A percentile compares a stretch with the other conserved stretches of the same genome.
phyloP scores from a whole-genome alignment of 2,113 vertebrate species.

The Labeo catla region DNA sequence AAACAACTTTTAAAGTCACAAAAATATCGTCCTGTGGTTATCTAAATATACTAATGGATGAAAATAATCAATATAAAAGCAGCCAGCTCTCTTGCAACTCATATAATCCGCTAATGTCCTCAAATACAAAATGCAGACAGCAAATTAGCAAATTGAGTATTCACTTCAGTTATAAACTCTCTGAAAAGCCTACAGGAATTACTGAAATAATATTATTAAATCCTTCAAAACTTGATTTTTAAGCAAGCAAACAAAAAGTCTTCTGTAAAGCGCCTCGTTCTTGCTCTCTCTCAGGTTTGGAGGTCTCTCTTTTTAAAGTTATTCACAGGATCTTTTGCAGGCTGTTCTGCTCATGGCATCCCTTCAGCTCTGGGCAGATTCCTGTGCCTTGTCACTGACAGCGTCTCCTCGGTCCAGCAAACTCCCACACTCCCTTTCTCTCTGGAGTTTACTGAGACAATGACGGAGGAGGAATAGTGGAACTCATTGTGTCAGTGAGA shows the following conservation, averaged over 20 bases:
- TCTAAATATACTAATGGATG: constrained; percentile 42
- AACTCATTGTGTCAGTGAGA: constrained; percentile 56
- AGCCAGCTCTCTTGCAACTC: constrained; percentile 8
- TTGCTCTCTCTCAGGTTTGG: not conserved
- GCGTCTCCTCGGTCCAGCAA: not conserved
- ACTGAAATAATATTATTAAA: not conserved
- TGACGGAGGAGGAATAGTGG: constrained; percentile 56
- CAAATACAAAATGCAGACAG: not conserved
- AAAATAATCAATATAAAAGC: not conserved
- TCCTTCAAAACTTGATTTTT: not conserved
- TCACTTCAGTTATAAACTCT: not conserved
- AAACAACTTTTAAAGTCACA: constrained; percentile 47
- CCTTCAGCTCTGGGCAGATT: constrained; percentile 25
- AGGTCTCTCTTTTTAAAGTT: not conserved
- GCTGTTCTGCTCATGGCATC: not conserved
- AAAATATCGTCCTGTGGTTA: constrained; percentile 40
- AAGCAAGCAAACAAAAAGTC: not conserved
- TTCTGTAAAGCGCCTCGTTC: not conserved
- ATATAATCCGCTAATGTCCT: not conserved
- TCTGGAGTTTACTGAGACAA: constrained; percentile 67
- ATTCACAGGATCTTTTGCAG: not conserved
- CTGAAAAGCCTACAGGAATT: not conserved
- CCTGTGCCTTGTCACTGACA: constrained; percentile 20
- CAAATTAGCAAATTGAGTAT: not conserved
- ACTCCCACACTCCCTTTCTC: constrained; percentile 60